phyloP scores from a whole-genome alignment of 1,140 invertebrate species.

The Anagrus nilaparvatae region DNA sequence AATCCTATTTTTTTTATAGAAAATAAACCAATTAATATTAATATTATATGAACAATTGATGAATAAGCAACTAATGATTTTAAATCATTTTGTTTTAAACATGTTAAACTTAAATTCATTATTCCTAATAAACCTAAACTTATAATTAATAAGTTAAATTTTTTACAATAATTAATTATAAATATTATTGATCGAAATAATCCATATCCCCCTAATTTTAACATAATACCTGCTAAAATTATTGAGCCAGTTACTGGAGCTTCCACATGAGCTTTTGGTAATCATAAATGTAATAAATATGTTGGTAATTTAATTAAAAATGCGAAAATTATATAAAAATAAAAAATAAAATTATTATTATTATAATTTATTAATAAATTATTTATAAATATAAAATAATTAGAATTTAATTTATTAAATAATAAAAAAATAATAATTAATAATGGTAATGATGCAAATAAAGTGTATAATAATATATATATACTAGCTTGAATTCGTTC shows the following conservation, averaged over 20 bases:
- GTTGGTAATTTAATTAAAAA: constrained; percentile 62
- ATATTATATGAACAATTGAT: constrained; percentile 49
- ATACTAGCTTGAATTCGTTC: constrained; percentile 49
- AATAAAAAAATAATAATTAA: constrained; percentile 41
- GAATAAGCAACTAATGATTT: constrained; percentile 57
- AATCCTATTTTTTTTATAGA: constrained; percentile 43
- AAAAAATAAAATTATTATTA: constrained; percentile 36
- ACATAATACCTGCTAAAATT: constrained; percentile 52
- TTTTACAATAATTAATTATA: constrained; percentile 34
- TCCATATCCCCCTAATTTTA: constrained; percentile 58
- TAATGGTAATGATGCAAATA: constrained; percentile 50
- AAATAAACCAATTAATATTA: constrained; percentile 41
- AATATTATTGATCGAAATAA: constrained; percentile 45
- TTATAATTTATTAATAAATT: constrained; percentile 23
- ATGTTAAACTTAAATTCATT: constrained; percentile 46
- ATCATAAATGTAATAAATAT: constrained; percentile 56
- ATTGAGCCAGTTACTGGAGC: constrained; percentile 55
- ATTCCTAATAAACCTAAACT: constrained; percentile 46
- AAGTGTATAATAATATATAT: constrained; percentile 55
- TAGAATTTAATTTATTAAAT: constrained; percentile 23
- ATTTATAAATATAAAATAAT: constrained; percentile 1
- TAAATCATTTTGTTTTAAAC: constrained; percentile 51
- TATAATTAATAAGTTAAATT: constrained; percentile 41
- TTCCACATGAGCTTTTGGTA: constrained; percentile 63
- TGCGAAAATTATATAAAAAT: constrained; percentile 44